phyloP scores from a whole-genome alignment of 1,140 invertebrate species.

The Acromyrmex charruanus region DNA sequence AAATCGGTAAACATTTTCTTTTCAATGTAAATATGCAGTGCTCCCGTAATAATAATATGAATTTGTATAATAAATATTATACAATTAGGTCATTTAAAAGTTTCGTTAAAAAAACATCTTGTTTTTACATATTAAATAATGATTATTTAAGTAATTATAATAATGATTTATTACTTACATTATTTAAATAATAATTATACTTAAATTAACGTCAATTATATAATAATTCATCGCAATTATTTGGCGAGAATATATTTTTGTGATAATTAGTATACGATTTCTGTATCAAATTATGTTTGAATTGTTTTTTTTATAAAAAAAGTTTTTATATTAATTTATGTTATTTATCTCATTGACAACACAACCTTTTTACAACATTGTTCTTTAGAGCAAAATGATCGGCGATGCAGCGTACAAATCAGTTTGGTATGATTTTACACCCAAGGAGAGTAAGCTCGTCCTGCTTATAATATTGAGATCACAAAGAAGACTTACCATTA shows the following conservation, averaged over 20 bases:
- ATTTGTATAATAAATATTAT: not conserved
- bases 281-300: not conserved
- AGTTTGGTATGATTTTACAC: constrained; percentile 59
- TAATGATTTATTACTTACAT: not conserved
- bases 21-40: not conserved
- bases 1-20: too few relatives aligned
- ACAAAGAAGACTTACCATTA: constrained; percentile 64
- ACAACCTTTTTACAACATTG: not conserved
- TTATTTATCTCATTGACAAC: not conserved
- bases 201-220: not conserved
- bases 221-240: not conserved
- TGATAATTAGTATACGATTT: constrained; percentile 4
- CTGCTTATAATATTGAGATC: constrained; percentile 66
- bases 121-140: constrained; percentile 1
- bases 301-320: not conserved
- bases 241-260: not conserved
- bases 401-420: constrained; percentile 38
- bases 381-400: constrained; percentile 58
- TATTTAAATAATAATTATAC: too few relatives aligned
- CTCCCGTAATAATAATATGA: not conserved
- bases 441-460: constrained; percentile 28
- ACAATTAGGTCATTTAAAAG: not conserved
- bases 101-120: not conserved
- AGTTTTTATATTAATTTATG: not conserved
- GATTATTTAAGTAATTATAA: not conserved